Conservation (phyloP, 23 tunicate genomes). For the Aplidium turbinatum region DNA sequence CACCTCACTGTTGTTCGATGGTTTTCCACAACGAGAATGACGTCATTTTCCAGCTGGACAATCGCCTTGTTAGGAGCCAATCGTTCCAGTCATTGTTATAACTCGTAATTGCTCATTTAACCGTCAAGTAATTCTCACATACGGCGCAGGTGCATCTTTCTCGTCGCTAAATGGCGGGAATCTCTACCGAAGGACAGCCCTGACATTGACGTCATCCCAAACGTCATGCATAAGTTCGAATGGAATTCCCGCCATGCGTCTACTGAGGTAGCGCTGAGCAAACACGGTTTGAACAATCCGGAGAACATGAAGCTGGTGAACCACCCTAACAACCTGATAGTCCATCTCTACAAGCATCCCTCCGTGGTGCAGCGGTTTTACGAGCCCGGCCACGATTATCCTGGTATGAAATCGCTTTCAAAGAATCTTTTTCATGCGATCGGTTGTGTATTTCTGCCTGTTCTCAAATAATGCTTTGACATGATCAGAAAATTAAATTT, state of each 20-base stretch:
- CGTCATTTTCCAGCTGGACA: no score
- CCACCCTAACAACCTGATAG: slow-evolving; percentile 49
- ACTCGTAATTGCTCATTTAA: no score
- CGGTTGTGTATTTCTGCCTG: no score
- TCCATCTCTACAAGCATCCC: slow-evolving; percentile 57
- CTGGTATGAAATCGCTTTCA: slow-evolving; percentile 43
- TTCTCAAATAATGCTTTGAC: no score
- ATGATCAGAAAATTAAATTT: no score
- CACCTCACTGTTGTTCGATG: no score
- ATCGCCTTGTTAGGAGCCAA: no score
- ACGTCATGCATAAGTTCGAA: slow-evolving; percentile 14
- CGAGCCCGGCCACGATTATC: slow-evolving; percentile 68
- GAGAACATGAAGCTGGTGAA: slow-evolving; percentile 10
- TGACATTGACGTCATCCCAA: slow-evolving; percentile 18
- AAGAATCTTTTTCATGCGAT: no score
- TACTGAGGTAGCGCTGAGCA: slow-evolving; percentile 28
- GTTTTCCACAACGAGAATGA: no score
- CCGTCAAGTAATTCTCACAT: no score
- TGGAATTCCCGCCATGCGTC: slow-evolving; percentile 14
- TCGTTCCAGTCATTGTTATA: no score
- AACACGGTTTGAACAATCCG: slow-evolving; percentile 24
- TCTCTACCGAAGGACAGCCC: slow-evolving; percentile 7
- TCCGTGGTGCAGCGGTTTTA: slow-evolving; percentile 57
- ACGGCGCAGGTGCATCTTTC: slow-evolving; percentile 36
- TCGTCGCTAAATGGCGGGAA: slow-evolving; percentile 25